Evolutionary conservation across 2,113 vertebrate species (phyloP).

Genomic region (Panthera uncia): DNA sequence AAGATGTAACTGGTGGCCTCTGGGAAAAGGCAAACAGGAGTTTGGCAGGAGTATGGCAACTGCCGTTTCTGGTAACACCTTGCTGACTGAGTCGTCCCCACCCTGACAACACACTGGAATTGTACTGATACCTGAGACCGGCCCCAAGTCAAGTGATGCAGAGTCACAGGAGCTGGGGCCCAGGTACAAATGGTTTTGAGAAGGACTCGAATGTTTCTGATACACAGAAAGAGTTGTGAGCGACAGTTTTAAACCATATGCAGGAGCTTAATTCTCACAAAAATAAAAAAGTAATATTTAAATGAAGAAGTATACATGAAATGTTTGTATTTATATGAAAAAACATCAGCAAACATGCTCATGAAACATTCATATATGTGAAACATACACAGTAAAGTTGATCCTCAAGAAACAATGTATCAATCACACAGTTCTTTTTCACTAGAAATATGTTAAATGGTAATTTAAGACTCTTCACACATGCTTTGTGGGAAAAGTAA

Average conservation of each 20-base stretch:
- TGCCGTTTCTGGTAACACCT: background rate
- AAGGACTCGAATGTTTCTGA: background rate
- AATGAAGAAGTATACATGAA: background rate
- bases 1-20: background rate
- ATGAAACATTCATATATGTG: background rate
- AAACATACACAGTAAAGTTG: background rate
- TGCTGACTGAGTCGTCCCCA: background rate
- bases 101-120: background rate
- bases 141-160: background rate
- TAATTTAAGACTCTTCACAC: background rate
- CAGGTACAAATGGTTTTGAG: background rate
- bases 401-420: background rate
- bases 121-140: background rate
- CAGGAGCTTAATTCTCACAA: background rate
- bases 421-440: background rate
- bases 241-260: background rate
- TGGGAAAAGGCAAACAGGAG: background rate
- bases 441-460: slow-evolving; percentile 2
- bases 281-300: background rate
- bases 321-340: background rate
- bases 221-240: background rate
- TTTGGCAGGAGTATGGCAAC: background rate
- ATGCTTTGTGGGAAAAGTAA: background rate
- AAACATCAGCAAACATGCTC: background rate
- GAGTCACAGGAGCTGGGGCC: background rate